Percentiles rank a stretch among this genome's conserved stretches.
These are phyloP conservation scores for Trypoxylus dichotomus DNA, from an alignment of 1,140 invertebrate species.

Conservation along the genomic window DNA sequence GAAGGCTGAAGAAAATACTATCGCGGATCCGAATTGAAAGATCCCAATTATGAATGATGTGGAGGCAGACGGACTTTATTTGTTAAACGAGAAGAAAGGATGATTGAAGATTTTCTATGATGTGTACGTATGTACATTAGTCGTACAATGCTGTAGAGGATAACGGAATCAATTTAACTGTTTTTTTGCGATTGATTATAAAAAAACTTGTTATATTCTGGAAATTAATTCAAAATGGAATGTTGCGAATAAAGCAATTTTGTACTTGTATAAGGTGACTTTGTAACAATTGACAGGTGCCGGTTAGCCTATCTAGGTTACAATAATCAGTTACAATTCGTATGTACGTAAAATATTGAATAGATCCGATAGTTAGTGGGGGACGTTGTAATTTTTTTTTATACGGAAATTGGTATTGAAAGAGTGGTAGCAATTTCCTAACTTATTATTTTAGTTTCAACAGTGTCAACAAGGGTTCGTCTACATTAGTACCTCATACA, in stretches of 20 bases:
- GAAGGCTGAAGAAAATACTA: background rate
- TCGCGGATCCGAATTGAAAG: slow-evolving; percentile 12
- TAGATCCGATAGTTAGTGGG: too few species aligned
- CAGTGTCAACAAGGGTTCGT: too few species aligned
- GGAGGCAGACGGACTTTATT: slow-evolving; percentile 7
- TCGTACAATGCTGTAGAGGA: background rate
- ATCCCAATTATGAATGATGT: background rate
- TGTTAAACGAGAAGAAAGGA: background rate
- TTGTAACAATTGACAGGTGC: background rate
- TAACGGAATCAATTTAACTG: background rate
- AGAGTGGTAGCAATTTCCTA: too few species aligned
- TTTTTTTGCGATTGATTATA: background rate
- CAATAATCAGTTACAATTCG: too few species aligned
- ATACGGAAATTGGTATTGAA: too few species aligned
- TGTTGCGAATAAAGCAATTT: background rate
- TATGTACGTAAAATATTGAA: too few species aligned
- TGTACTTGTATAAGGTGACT: background rate
- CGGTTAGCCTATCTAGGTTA: too few species aligned
- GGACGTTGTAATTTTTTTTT: too few species aligned
- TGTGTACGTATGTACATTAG: background rate
- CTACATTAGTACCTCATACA: too few species aligned
- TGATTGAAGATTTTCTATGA: slow-evolving; percentile 6
- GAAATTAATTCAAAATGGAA: background rate
- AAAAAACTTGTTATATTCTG: background rate
- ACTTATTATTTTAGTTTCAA: too few species aligned